Evolutionary conservation across 2,888 invertebrate genomes (phyloP), one percentile per base, ranked within the genome.

Genomic region (Acholoe squamosa): DNA sequence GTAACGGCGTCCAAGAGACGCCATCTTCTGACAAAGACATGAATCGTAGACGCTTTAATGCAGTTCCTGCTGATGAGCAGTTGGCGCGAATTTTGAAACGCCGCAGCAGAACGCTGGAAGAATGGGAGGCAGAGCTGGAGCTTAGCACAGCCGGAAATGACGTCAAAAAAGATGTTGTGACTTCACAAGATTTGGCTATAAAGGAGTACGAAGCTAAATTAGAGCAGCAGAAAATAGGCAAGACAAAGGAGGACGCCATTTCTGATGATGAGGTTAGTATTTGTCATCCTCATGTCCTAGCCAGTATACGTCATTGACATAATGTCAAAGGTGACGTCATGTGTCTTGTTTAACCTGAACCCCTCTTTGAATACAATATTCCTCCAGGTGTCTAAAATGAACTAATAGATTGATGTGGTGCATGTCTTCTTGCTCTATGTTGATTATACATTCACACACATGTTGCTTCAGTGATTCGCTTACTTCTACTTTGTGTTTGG

Each of bases 21-120:
- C n/a, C 51, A 16, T 16, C 61, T 33, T 16, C 12, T 28, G 86
- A 1, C 25, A 31, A 14, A 28, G 89, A 67, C 33, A 89, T 67
- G 89, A 89, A 43, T 34, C 89, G 43, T n/a, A 28, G 89, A 14
- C 61, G 89, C 43, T 89, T 89, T n/a, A 67, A 67, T 10, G 77
- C 71, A 97, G 94, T 97, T 97, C 94, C 96, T 96, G 92, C 97
- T 97, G 96, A 97, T 97, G 93, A 90, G 67, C 96, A 90, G 71
- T 96, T 96, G 97, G 93, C 97, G 97, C 96, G 96, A 97, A 92
- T 96, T 97, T 84, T 96, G 95, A 93, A 96, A 96, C 93, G 94
- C 94, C 95, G 97, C 96, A 96, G 96, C 90, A 90, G 93, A 51
- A 93, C 93, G 89, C 93, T 93, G 7, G 92, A 93, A 54, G 92